These are phyloP conservation scores for Oncorhynchus mykiss DNA, from an alignment of 2,113 vertebrate genomes.

Conservation along the genomic window DNA sequence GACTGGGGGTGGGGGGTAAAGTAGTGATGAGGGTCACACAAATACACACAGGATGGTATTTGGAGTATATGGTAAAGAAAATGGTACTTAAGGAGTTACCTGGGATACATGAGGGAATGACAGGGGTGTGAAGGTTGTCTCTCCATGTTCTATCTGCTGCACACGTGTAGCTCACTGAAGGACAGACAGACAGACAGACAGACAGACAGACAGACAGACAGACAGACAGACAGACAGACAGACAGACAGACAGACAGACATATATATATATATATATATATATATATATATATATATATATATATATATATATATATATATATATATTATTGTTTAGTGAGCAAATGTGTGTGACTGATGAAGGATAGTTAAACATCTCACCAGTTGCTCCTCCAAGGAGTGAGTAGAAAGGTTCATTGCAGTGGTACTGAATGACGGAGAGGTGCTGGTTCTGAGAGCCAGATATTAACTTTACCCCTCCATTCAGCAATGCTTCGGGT, in stretches of 20 bases:
- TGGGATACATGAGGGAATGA: conserved; percentile 47
- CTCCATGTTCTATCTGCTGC: conserved; percentile 64
- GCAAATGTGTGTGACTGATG: neutral
- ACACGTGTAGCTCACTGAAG: conserved; percentile 42
- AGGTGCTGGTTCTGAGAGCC: conserved; percentile 65
- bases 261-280: too few species aligned
- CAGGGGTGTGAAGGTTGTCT: conserved; percentile 82
- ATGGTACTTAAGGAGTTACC: too few species aligned
- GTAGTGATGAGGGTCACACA: neutral
- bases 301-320: too few species aligned
- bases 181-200: neutral
- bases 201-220: neutral
- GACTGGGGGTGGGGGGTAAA: conserved; percentile 45
- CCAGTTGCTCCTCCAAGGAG: conserved; percentile 27
- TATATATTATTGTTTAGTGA: neutral
- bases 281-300: too few species aligned
- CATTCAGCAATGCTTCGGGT: conserved; percentile 63
- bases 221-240: neutral
- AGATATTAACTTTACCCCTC: conserved; percentile 52
- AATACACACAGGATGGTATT: too few species aligned
- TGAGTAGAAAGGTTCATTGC: conserved; percentile 68
- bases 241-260: neutral
- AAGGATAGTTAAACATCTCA: conserved; percentile 30
- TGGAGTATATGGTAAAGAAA: neutral
- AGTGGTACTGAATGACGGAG: conserved; percentile 69